Conservation (phyloP, 2,113 vertebrate species). For the Catharus fuscescens region DNA sequence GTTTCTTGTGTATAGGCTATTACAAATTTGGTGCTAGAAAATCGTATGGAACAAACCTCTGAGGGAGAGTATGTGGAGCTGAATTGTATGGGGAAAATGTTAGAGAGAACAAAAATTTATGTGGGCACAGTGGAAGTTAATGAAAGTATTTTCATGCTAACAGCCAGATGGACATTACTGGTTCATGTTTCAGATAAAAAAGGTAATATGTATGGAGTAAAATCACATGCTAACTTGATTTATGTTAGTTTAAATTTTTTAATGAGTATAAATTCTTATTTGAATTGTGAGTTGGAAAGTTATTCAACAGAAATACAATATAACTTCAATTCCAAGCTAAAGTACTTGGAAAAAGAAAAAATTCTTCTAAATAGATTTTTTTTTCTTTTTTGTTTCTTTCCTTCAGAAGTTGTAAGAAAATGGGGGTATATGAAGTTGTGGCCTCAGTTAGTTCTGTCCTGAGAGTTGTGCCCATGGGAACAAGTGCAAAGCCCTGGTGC, state of each 20-base stretch:
- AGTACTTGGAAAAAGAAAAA: background rate
- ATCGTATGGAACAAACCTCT: background rate
- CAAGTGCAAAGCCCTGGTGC: background rate
- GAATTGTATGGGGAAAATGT: background rate
- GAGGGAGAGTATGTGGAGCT: background rate
- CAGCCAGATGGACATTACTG: background rate
- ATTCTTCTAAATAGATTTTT: background rate
- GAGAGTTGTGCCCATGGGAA: background rate
- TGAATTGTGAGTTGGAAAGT: background rate
- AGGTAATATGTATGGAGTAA: background rate
- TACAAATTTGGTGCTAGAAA: background rate
- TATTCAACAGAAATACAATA: background rate
- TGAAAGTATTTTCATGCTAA: background rate
- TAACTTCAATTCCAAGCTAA: background rate
- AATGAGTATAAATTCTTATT: background rate
- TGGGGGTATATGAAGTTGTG: accelerated
- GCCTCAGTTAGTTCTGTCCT: background rate
- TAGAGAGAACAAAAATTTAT: background rate
- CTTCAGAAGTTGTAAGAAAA: background rate
- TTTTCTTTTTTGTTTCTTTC: background rate
- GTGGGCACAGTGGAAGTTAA: background rate
- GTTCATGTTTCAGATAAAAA: background rate
- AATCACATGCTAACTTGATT: background rate
- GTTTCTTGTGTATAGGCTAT: background rate
- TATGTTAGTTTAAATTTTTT: background rate